These are phyloP conservation scores for Drosophila siamana DNA, from an alignment of 2,888 invertebrate genomes.

Conservation along the genomic window DNA sequence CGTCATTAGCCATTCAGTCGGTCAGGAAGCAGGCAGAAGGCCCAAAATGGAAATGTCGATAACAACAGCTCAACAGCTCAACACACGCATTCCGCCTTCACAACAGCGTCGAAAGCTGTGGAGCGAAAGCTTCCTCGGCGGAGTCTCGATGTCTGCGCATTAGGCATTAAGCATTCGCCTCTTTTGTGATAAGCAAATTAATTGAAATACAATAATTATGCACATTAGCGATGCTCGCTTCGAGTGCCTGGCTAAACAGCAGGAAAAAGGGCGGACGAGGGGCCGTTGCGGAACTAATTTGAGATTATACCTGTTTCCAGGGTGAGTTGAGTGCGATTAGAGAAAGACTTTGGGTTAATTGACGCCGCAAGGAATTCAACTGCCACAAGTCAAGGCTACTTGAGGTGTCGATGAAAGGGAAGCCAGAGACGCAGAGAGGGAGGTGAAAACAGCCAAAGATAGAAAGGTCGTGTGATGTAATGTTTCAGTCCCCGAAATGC, in stretches of 20 bases:
- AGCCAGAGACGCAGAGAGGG: not conserved
- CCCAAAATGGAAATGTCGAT: constrained; percentile 44
- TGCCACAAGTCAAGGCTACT: constrained; percentile 18
- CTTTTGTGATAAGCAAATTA: constrained; percentile 49
- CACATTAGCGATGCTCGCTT: constrained; percentile 37
- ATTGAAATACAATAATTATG: constrained; percentile 63
- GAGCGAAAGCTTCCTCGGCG: not conserved
- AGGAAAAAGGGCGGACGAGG: not conserved
- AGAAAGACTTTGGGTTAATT: constrained; percentile 13
- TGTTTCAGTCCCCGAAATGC: no score
- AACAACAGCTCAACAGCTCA: constrained; percentile 35
- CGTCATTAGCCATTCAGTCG: constrained; percentile 55
- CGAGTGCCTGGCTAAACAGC: not conserved
- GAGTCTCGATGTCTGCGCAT: constrained; percentile 24
- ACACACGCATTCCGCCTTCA: not conserved
- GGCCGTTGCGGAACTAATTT: constrained; percentile 1
- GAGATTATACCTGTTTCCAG: constrained; percentile 21
- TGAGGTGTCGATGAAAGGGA: not conserved
- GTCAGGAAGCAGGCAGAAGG: not conserved
- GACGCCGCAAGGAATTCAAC: constrained; percentile 13
- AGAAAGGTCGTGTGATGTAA: no score
- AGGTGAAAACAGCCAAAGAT: no score
- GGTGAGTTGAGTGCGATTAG: constrained; percentile 16
- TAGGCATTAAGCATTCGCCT: constrained; percentile 29
- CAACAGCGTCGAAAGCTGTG: no score